Percentiles rank a stretch among this genome's conserved stretches.
Evolutionary conservation across 2,888 invertebrate genomes (phyloP).

Genomic region (Leptopterna dolabrata): DNA sequence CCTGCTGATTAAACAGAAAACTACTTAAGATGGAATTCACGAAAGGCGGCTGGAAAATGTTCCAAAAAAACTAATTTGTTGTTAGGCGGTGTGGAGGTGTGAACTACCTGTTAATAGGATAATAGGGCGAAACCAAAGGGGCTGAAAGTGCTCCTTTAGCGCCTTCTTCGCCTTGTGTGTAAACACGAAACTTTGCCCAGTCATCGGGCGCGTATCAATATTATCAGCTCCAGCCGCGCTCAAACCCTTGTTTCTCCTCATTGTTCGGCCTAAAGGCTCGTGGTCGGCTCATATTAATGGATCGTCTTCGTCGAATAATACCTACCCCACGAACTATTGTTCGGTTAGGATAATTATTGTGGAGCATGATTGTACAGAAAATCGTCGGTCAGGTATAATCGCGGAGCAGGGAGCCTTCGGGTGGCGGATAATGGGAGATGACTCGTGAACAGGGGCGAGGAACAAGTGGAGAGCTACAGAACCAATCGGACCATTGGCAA

Average conservation of each 20-base stretch:
- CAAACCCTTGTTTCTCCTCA: background rate
- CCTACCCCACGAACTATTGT: background rate
- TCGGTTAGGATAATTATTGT: background rate
- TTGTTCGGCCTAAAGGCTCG: background rate
- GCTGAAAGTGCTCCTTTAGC: background rate
- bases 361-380: conserved; percentile 11
- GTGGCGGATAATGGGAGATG: background rate
- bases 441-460: background rate
- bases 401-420: background rate
- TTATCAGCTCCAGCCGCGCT: background rate
- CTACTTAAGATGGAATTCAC: background rate
- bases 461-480: background rate
- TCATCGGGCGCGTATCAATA: background rate
- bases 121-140: conserved; percentile 6
- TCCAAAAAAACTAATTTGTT: background rate
- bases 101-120: conserved; percentile 3
- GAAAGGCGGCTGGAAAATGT: no score
- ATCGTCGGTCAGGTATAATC: conserved; percentile 1
- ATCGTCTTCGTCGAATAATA: background rate
- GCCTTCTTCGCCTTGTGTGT: background rate
- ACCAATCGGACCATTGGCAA: background rate
- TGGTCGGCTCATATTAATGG: conserved; percentile 3
- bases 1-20: background rate
- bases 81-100: background rate
- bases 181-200: background rate